Percentiles rank a stretch among this genome's conserved stretches.
phyloP scores from a whole-genome alignment of 2,113 vertebrate species.

The Dasyurus viverrinus region DNA sequence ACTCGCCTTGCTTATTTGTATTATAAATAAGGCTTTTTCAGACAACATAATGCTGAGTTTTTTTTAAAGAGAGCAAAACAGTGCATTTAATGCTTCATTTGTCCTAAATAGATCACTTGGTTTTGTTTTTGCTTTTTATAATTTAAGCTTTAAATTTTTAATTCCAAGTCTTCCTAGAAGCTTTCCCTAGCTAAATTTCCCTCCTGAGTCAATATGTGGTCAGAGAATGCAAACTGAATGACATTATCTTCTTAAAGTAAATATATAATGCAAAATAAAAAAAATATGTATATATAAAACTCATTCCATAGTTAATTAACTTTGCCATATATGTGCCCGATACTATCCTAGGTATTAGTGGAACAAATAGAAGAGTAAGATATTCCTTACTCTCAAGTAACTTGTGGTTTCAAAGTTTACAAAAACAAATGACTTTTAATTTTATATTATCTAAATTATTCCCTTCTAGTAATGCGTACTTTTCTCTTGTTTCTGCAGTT shows the following conservation, averaged over 20 bases:
- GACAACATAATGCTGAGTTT: neutral
- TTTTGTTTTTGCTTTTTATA: neutral
- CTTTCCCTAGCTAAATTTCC: neutral
- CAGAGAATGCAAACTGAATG: neutral
- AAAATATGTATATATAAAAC: neutral
- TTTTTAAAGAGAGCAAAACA: neutral
- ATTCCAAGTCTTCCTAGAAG: neutral
- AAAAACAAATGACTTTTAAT: neutral
- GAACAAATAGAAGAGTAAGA: neutral
- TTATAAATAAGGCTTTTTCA: neutral
- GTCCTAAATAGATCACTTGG: neutral
- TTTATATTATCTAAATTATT: neutral
- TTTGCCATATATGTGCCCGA: neutral
- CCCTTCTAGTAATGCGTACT: neutral
- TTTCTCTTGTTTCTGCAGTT: neutral
- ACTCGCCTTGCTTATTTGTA: neutral
- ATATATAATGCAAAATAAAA: neutral
- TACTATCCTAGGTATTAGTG: neutral
- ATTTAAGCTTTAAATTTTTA: neutral
- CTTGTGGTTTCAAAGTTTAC: neutral
- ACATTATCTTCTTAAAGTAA: neutral
- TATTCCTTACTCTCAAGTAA: neutral
- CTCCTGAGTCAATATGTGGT: neutral
- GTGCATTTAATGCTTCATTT: neutral
- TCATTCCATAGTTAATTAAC: neutral